A percentile compares a stretch with the other conserved stretches of the same genome.
Evolutionary conservation across 2,113 vertebrate species (phyloP).

Genomic region (Puffinus mauretanicus): DNA sequence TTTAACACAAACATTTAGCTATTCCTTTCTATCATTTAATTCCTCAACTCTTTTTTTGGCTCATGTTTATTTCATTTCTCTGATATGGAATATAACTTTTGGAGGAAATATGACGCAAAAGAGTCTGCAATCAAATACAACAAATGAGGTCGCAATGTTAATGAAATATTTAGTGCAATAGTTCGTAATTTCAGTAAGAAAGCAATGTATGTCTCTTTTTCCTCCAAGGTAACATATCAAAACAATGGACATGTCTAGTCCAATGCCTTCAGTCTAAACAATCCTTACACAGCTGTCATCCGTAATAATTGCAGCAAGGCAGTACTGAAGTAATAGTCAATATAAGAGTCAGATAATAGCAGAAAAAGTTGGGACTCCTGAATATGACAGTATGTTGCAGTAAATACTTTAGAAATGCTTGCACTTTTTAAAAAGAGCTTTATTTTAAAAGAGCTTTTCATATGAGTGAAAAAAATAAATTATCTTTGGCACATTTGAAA

Average conservation of each 20-base stretch:
- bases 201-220: not conserved
- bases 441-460: not conserved
- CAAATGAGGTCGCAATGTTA: conserved; percentile 10
- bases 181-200: not conserved
- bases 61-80: conserved; percentile 4
- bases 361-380: not conserved
- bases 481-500: not conserved
- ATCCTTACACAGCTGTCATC: not conserved
- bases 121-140: not conserved
- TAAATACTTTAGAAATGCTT: not conserved
- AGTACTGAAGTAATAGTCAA: not conserved
- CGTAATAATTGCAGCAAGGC: not conserved
- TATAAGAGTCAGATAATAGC: not conserved
- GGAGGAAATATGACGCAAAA: not conserved
- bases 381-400: not conserved
- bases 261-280: conserved; percentile 15
- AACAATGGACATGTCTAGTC: not conserved
- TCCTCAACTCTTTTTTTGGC: not conserved
- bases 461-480: not conserved
- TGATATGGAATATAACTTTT: not conserved
- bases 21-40: not conserved
- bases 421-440: not conserved
- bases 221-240: not conserved
- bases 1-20: not conserved
- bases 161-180: conserved; percentile 13